A percentile compares a stretch with the other conserved stretches of the same genome.
Conservation (phyloP, 2,797 vertebrate genomes). For the Sciurus carolinensis region DNA sequence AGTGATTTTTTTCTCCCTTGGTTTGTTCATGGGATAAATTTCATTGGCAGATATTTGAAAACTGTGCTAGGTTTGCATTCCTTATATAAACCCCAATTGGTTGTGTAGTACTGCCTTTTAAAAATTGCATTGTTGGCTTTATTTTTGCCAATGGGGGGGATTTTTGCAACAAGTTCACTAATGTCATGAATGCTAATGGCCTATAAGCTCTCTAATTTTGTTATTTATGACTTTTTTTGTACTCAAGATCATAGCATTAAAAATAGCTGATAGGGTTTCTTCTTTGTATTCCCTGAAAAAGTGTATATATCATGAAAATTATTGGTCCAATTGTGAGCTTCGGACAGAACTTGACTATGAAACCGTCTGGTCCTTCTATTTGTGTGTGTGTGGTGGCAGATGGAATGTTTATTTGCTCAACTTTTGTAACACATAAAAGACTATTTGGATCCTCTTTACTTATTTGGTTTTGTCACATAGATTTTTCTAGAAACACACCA, state of each 20-base stretch:
- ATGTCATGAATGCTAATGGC: not conserved
- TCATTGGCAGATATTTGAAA: constrained; percentile 34
- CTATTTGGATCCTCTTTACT: not conserved
- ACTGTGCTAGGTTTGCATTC: not conserved
- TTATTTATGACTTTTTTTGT: constrained; percentile 8
- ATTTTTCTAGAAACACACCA: constrained; percentile 29
- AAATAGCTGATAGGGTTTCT: not conserved
- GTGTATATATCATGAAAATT: not conserved
- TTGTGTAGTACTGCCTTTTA: not conserved
- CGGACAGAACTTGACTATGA: not conserved
- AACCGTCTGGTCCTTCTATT: not conserved
- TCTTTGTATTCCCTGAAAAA: constrained; percentile 21
- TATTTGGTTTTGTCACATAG: not conserved
- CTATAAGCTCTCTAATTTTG: not conserved
- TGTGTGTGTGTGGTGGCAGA: not conserved
- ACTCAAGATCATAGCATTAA: not conserved
- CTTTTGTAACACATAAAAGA: not conserved
- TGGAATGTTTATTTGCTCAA: not conserved
- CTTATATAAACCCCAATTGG: not conserved
- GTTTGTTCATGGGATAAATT: not conserved
- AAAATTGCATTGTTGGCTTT: not conserved
- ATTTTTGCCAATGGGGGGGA: not conserved
- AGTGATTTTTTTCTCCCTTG: not conserved
- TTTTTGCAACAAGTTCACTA: not conserved
- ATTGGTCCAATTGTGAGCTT: not conserved